phyloP scores from a whole-genome alignment of 35 echinoderm and acorn worm genomes.

The Ophioderma brevispina region DNA sequence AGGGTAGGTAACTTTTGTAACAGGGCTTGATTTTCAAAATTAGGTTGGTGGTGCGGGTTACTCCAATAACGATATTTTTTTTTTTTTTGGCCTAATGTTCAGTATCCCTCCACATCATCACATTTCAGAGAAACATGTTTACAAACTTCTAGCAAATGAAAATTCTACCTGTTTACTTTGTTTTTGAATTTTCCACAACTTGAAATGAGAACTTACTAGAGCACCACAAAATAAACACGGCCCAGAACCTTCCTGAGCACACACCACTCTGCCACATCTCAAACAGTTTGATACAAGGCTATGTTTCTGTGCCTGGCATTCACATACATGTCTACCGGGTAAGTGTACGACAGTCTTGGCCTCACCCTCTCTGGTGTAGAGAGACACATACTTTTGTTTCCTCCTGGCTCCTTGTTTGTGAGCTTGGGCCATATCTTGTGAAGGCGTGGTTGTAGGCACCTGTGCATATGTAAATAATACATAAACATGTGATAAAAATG shows the following conservation, averaged over 20 bases:
- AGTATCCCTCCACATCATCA: no score
- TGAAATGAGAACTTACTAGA: constrained; percentile 75
- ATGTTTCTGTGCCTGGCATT: constrained; percentile 98
- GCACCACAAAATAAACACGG: constrained; percentile 94
- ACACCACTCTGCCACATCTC: constrained; percentile 96
- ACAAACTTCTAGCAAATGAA: no score
- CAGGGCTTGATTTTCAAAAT: no score
- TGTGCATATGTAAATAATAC: not conserved
- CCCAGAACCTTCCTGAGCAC: constrained; percentile 89
- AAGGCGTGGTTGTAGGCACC: not conserved
- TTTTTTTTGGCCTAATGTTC: no score
- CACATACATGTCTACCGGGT: constrained; percentile 85
- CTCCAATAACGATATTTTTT: no score
- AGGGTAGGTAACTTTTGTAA: no score
- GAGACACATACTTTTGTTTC: constrained; percentile 90
- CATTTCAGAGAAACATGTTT: no score
- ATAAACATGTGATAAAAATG: not conserved
- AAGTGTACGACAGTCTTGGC: constrained; percentile 67
- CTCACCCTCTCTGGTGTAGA: constrained; percentile 86
- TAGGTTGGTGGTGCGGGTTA: no score
- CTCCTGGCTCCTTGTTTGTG: constrained; percentile 62
- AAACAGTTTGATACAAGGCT: constrained; percentile 81
- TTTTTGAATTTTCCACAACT: no score
- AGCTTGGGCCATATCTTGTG: not conserved
- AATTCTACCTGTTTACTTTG: no score